Base-by-base conservation (phyloP, 1,140 invertebrate species). In the Pseudoatta argentina region DNA sequence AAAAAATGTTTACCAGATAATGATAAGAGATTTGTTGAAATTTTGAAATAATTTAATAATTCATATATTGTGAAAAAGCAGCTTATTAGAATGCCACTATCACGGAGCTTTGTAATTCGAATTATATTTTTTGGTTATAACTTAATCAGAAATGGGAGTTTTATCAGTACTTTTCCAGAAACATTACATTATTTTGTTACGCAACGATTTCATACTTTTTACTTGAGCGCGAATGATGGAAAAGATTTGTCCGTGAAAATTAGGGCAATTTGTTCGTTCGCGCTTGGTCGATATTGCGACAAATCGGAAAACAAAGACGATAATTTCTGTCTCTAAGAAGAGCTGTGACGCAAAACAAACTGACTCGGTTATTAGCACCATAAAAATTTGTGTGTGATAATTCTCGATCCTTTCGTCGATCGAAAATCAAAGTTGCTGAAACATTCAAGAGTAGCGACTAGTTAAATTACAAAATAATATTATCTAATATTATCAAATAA, bases 231-330 rank as follows among this genome's bases (percentile, higher is more conserved):
- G 21, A 64, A 44, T 18, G 24, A 64, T 8, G 21, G 14, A 5
- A 14, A 3, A 79, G 16, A 14, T 34, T 39, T 69, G 57, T 57
- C 21, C 21, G 18, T 7, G 55, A 83, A 18, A 73, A 83, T 61
- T 61, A 21, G 59, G 71, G 7, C 39, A 73, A 61, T 61, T 73
- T 51, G 79, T 27, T 21, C 12, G n/a, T 82, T 83, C 61, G 14
- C 69, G 10, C 18, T 24, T 51, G 7, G 34, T 75, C 34, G 79
- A 82, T 72, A 82, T 7, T 82, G 66, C 51, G 78, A 83, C 24
- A 12, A 51, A 51, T 83, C 39, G 30, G n/a, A 48, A 82, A 48
- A 82, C 79, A 83, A 83, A 83, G 79, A 75, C 55, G 79, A 63
- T 83, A 83, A 83, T 73, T 75, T 73, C 34, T 21, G 34, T 48